Conservation (phyloP, 2,797 vertebrate species). For the Aulostomus chinensis region DNA sequence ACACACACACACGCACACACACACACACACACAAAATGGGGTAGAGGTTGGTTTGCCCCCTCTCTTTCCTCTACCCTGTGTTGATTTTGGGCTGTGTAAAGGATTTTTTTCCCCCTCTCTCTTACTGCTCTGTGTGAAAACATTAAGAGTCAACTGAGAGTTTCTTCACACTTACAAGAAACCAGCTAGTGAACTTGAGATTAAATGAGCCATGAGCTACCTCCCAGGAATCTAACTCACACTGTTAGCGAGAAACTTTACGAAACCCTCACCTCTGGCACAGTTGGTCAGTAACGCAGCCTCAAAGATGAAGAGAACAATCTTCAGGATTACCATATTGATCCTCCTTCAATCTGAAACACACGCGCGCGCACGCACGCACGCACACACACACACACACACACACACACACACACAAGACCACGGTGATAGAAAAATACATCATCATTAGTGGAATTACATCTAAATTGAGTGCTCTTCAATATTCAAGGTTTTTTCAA, state of each 20-base stretch:
- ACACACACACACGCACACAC: conserved; percentile 18
- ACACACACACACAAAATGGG: conserved; percentile 51
- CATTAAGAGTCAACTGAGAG: conserved; percentile 50
- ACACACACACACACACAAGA: too few species aligned
- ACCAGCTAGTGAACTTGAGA: conserved; percentile 34
- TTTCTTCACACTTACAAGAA: too few species aligned
- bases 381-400: too few species aligned
- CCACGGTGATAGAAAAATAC: too few species aligned
- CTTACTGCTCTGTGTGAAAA: conserved; percentile 47
- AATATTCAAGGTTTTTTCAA: too few species aligned
- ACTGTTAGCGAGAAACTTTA: neutral
- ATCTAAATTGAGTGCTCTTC: too few species aligned
- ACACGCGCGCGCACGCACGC: conserved; percentile 21
- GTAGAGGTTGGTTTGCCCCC: conserved; percentile 58
- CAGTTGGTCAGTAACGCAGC: conserved; percentile 66
- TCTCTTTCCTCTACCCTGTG: conserved; percentile 54
- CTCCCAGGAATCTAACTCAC: conserved; percentile 5
- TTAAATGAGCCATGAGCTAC: conserved; percentile 33
- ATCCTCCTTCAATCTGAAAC: conserved; percentile 48
- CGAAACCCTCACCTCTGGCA: conserved; percentile 67
- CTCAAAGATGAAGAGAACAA: conserved; percentile 66
- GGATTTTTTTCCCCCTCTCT: conserved; percentile 44
- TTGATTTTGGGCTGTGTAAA: conserved; percentile 71
- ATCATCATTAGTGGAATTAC: too few species aligned
- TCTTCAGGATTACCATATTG: conserved; percentile 63